A percentile compares a stretch with the other conserved stretches of the same genome.
These are phyloP conservation scores for Cercopithecus petaurista DNA, from an alignment of 2,797 vertebrate genomes.

Conservation along the genomic window DNA sequence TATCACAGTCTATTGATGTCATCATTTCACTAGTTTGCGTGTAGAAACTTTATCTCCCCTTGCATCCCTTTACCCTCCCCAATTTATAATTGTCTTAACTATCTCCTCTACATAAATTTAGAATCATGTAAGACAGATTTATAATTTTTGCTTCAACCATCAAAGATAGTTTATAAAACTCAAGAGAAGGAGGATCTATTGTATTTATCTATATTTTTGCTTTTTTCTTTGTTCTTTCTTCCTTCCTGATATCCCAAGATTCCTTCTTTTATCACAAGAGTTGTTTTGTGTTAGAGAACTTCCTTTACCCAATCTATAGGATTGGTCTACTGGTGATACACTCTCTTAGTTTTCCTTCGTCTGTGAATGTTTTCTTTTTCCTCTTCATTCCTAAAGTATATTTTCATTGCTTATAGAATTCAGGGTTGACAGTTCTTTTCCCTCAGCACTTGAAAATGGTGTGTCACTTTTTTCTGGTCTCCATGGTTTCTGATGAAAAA, in stretches of 20 bases:
- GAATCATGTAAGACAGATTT: background rate
- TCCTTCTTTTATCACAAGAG: constrained; percentile 13
- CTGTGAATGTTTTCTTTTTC: background rate
- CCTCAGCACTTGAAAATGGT: background rate
- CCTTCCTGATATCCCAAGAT: background rate
- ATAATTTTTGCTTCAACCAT: constrained; percentile 8
- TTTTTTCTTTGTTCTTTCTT: background rate
- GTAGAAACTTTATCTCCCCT: background rate
- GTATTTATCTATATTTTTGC: background rate
- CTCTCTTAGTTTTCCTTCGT: constrained; percentile 5
- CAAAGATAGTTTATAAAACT: background rate
- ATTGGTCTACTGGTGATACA: background rate
- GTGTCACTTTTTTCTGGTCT: background rate
- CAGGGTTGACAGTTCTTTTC: background rate
- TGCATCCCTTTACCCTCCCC: background rate
- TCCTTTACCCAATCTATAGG: constrained; percentile 11
- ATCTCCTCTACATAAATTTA: constrained; percentile 34
- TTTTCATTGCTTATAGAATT: background rate
- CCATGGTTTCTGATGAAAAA: background rate
- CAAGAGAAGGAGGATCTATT: background rate
- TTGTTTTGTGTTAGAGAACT: background rate
- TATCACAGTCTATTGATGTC: background rate
- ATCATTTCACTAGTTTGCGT: background rate
- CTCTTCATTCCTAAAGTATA: background rate
- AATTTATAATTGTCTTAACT: constrained; percentile 7